phyloP scores from a whole-genome alignment of 2,888 invertebrate genomes.

The Xanthia icteritia region DNA sequence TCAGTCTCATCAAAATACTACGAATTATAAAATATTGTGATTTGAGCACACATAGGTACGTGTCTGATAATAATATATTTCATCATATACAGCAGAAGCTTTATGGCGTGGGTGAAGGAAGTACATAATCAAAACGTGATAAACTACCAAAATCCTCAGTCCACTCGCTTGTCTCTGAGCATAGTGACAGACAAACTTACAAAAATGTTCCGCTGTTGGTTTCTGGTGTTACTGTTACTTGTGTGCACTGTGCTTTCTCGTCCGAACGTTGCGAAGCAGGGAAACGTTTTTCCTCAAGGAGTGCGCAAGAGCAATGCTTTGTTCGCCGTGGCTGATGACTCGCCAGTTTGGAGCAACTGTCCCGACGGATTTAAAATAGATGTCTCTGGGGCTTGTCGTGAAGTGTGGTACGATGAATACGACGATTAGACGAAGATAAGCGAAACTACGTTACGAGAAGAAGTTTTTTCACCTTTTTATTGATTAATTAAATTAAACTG shows the following conservation, averaged over 20 bases:
- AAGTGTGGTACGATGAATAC: conserved; percentile 81
- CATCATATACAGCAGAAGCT: conserved; percentile 38
- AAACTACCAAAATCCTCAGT: conserved; percentile 64
- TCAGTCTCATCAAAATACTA: conserved; percentile 28
- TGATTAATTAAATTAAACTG: background rate
- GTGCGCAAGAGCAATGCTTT: conserved; percentile 67
- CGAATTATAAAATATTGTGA: conserved; percentile 8
- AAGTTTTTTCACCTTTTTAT: background rate
- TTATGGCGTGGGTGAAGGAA: conserved; percentile 74
- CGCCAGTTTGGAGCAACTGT: conserved; percentile 74
- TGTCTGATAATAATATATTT: conserved; percentile 43
- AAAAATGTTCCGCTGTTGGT: conserved; percentile 61
- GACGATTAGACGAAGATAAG: conserved; percentile 25
- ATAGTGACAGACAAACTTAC: conserved; percentile 19
- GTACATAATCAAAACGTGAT: conserved; percentile 67
- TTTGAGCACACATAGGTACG: background rate
- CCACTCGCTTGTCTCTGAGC: conserved; percentile 28
- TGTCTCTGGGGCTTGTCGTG: conserved; percentile 77
- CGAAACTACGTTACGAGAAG: background rate
- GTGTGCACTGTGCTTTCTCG: conserved; percentile 53
- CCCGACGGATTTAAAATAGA: conserved; percentile 77
- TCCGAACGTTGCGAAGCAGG: conserved; percentile 43
- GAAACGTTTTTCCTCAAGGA: conserved; percentile 48
- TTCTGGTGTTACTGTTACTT: conserved; percentile 55
- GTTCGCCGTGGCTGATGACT: conserved; percentile 75